phyloP scores from a whole-genome alignment of 2,888 invertebrate genomes.

The Brachycybe producta region DNA sequence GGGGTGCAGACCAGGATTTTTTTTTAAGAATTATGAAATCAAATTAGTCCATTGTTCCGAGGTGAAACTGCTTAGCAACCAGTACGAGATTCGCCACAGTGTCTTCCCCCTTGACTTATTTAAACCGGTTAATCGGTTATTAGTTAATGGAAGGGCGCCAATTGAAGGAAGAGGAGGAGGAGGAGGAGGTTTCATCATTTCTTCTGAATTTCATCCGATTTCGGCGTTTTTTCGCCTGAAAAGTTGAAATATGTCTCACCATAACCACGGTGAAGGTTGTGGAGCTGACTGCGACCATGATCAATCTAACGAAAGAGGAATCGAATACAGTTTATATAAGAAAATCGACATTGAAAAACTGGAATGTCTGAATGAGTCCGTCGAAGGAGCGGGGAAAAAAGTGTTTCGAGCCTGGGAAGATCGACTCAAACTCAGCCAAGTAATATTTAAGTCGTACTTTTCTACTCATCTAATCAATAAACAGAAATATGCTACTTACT shows the following conservation, averaged over 20 bases:
- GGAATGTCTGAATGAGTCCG: conserved; percentile 77
- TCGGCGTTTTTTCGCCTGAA: too few relatives aligned
- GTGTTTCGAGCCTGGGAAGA: conserved; percentile 89
- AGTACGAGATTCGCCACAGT: too few relatives aligned
- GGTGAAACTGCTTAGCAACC: too few relatives aligned
- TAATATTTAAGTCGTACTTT: conserved; percentile 46
- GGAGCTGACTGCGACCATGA: conserved; percentile 49
- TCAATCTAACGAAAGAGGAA: conserved; percentile 53
- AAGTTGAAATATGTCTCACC: conserved; percentile 20
- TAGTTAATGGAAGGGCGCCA: too few relatives aligned
- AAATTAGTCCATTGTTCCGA: too few relatives aligned
- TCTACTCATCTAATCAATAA: not conserved
- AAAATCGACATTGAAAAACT: conserved; percentile 80
- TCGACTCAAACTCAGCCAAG: conserved; percentile 58
- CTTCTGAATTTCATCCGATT: too few relatives aligned
- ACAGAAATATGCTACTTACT: not conserved
- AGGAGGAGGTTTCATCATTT: too few relatives aligned
- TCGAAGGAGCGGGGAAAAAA: conserved; percentile 70
- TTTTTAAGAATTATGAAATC: too few relatives aligned
- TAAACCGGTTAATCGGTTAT: too few relatives aligned
- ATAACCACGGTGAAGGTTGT: conserved; percentile 40
- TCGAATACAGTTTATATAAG: conserved; percentile 68
- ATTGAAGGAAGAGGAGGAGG: too few relatives aligned
- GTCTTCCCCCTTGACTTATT: too few relatives aligned
- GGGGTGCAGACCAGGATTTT: too few relatives aligned